Conservation (phyloP, 2,888 invertebrate genomes). For the Perithous albicinctus region DNA sequence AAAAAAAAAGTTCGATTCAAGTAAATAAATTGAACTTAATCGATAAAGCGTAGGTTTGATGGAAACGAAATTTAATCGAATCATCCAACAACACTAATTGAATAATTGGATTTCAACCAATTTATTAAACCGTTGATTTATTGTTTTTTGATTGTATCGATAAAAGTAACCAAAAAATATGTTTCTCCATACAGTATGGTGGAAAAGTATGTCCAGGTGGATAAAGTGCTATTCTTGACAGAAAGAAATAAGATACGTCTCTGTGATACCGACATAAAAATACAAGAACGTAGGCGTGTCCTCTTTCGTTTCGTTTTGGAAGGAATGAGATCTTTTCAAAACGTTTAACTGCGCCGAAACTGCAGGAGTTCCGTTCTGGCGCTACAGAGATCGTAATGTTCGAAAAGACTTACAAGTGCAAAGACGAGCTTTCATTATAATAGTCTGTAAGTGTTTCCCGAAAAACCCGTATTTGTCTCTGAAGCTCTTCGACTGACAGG, state of each 20-base stretch:
- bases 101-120: too few species aligned
- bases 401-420: slow-evolving; percentile 4
- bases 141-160: too few species aligned
- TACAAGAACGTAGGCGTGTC: slow-evolving; percentile 64
- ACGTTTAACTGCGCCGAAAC: slow-evolving; percentile 24
- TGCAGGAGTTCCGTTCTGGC: slow-evolving; percentile 14
- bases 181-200: too few species aligned
- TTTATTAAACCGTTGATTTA: too few species aligned
- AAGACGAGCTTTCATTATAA: slow-evolving; percentile 12
- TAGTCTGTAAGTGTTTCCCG: slow-evolving; percentile 20
- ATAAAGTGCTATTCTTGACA: slow-evolving; percentile 6
- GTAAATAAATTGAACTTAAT: too few species aligned
- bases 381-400: slow-evolving; percentile 14
- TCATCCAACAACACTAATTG: too few species aligned
- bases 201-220: slow-evolving; percentile 52
- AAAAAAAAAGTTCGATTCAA: too few species aligned
- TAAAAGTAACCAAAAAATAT: too few species aligned
- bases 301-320: slow-evolving; percentile 64
- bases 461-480: slow-evolving; percentile 26
- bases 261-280: slow-evolving; percentile 27
- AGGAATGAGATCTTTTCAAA: too few species aligned
- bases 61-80: too few species aligned
- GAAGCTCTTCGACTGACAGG: slow-evolving; percentile 39
- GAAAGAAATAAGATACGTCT: slow-evolving; percentile 16
- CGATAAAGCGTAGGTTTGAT: too few species aligned